These are phyloP conservation scores for Anas georgica DNA, from an alignment of 2,797 vertebrate genomes.

Conservation along the genomic window DNA sequence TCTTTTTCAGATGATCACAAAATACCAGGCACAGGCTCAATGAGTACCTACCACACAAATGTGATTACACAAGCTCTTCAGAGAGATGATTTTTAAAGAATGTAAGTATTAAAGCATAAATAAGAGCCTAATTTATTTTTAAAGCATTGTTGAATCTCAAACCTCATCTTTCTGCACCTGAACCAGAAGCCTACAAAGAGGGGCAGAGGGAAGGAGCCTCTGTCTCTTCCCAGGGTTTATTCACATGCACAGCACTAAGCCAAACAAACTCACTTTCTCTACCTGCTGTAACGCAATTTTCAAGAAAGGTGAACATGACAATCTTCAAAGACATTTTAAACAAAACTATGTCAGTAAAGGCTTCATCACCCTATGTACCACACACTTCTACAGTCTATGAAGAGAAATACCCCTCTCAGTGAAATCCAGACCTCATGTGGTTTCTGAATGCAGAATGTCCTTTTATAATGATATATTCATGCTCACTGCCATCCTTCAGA, in stretches of 20 bases:
- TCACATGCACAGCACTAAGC: not conserved
- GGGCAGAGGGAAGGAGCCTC: not conserved
- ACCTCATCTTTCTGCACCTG: not conserved
- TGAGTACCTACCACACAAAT: not conserved
- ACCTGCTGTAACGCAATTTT: slow-evolving; percentile 1
- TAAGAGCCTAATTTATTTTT: not conserved
- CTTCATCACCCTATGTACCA: not conserved
- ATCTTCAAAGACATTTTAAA: slow-evolving; percentile 51
- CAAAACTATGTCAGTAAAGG: slow-evolving; percentile 42
- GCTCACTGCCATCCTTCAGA: slow-evolving; percentile 5
- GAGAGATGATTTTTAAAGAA: not conserved
- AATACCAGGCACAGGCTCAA: not conserved
- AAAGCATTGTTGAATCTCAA: not conserved
- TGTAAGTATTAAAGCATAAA: not conserved
- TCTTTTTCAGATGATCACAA: not conserved
- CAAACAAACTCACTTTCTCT: not conserved
- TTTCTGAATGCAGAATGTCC: slow-evolving; percentile 33
- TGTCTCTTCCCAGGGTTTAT: not conserved
- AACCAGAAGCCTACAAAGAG: not conserved
- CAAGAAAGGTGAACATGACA: slow-evolving; percentile 12
- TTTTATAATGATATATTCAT: slow-evolving; percentile 59
- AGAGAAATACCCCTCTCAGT: not conserved
- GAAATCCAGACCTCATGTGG: slow-evolving; percentile 30
- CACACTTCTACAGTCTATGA: not conserved
- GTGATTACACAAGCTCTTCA: not conserved